Evolutionary conservation across 2,888 invertebrate genomes (phyloP), one percentile per base, ranked within the genome.

Genomic region (Urechis unicinctus): DNA sequence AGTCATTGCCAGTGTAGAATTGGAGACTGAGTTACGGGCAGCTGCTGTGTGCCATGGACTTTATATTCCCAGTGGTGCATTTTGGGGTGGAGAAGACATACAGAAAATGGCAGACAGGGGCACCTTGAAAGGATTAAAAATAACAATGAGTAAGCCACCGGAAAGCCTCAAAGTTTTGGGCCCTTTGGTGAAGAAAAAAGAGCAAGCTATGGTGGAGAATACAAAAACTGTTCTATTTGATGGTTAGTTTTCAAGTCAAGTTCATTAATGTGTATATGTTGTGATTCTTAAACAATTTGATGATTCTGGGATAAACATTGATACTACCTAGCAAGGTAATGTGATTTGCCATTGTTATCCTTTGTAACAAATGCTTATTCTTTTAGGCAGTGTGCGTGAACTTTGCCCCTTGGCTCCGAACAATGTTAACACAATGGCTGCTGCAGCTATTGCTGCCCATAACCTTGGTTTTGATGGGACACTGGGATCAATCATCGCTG

Each of bases 361-460:
- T 26, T 21, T 2, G 29, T 17, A 25, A 25, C 26, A 25, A 21
- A 29, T n/a, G 4, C n/a, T 26, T 28, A 6, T 26, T 48, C n/a
- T 57, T 59, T n/a, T 59, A 80, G 82, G 82, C 22, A 75, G 80
- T 9, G 82, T 83, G 0, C 70, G 82, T 36, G 73, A 69, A 4
- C 66, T 83, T 3, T 83, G 83, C 68, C 75, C 78, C 24, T 65
- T 82, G 53, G 83, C 83, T 3, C 83, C 83, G 1, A 82, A 82
- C 67, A 83, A 83, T 61, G 82, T 82, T 17, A 83, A 83, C 72
- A 82, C 83, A 5, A 83, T 83, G 83, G 83, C 83, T 21, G 82
- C 80, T 2, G 83, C 81, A 2, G 79, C 81, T 2, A 62, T 82
- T 28, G 81, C 81, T 1, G 82, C 79, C 3, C 76, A 76, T 60